Conservation (phyloP, 2,797 vertebrate species). For the Channa striata region DNA sequence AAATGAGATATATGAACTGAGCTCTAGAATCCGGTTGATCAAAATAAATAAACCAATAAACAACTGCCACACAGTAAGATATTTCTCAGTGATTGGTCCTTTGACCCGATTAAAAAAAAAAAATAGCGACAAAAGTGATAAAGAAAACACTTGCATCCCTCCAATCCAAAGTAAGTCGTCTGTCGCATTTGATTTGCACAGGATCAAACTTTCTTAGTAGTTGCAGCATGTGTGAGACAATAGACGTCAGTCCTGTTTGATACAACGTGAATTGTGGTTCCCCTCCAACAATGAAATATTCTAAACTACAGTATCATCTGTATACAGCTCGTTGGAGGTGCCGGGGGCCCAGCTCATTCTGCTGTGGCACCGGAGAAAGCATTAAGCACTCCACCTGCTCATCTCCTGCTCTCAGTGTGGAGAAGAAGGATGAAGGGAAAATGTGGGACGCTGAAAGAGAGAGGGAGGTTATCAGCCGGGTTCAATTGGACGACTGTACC, state of each 20-base stretch:
- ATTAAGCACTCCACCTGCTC: conserved; percentile 75
- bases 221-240: not conserved
- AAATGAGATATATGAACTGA: too few relatives aligned
- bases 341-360: conserved; percentile 65
- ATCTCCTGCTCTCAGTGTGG: conserved; percentile 59
- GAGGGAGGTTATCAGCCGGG: conserved; percentile 57
- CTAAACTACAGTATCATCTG: conserved; percentile 66
- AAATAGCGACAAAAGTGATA: not conserved
- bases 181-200: not conserved
- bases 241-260: conserved; percentile 52
- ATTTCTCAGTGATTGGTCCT: too few relatives aligned
- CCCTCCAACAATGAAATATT: conserved; percentile 67
- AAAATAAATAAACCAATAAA: too few relatives aligned
- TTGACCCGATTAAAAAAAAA: too few relatives aligned
- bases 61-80: too few relatives aligned
- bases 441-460: conserved; percentile 54
- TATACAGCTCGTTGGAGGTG: conserved; percentile 60
- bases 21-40: too few relatives aligned
- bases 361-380: conserved; percentile 73
- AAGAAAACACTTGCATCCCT: not conserved
- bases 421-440: conserved; percentile 59
- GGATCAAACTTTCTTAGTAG: not conserved
- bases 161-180: not conserved
- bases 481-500: conserved; percentile 70
- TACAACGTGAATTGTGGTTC: conserved; percentile 57